These are phyloP conservation scores for Novumbra hubbsi DNA, from an alignment of 2,797 vertebrate species.

Conservation along the genomic window DNA sequence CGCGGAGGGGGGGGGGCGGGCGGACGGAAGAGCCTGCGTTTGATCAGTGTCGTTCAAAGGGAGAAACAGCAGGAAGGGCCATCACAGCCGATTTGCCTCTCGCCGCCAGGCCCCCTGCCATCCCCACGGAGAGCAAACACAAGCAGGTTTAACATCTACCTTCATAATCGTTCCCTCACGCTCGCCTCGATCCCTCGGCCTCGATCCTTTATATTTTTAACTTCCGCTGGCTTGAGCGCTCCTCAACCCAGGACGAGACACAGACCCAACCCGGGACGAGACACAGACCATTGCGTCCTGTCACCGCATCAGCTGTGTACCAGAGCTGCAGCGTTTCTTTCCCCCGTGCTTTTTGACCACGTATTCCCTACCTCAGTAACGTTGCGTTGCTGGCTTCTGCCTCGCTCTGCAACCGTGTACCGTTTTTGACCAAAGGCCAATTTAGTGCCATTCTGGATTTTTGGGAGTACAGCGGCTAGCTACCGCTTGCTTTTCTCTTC, in stretches of 20 bases:
- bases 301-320: background rate
- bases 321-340: background rate
- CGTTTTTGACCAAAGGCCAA: background rate
- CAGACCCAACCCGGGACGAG: constrained; percentile 18
- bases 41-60: constrained; percentile 82
- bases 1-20: background rate
- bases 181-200: constrained; percentile 66
- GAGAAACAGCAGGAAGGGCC: constrained; percentile 71
- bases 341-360: background rate
- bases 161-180: constrained; percentile 68
- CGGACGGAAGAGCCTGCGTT: constrained; percentile 62
- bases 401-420: background rate
- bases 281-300: background rate
- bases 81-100: constrained; percentile 80
- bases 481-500: constrained; percentile 43
- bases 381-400: background rate
- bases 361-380: background rate
- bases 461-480: background rate
- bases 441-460: too few relatives aligned
- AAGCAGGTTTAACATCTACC: constrained; percentile 75
- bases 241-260: constrained; percentile 28
- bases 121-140: constrained; percentile 76
- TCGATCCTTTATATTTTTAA: constrained; percentile 48
- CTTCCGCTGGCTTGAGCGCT: constrained; percentile 41
- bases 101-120: constrained; percentile 71